These are phyloP conservation scores for Cydia fagiglandana DNA, from an alignment of 1,140 invertebrate genomes.

Conservation along the genomic window DNA sequence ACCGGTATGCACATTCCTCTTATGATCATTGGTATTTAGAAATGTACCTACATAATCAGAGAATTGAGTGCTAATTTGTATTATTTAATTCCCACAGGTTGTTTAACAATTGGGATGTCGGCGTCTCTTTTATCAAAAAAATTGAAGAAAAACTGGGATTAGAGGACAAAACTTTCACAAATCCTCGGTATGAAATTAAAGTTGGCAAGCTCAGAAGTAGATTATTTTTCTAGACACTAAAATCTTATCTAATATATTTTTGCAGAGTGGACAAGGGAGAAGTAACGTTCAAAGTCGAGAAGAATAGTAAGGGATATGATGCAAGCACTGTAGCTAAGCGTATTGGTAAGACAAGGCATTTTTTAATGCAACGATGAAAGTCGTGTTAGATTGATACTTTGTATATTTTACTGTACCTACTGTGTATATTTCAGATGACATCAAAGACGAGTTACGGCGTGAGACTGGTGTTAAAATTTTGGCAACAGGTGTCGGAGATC, in stretches of 20 bases:
- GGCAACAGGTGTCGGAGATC: slow-evolving; percentile 88
- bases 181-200: slow-evolving; percentile 60
- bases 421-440: slow-evolving; percentile 80
- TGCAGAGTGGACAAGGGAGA: slow-evolving; percentile 86
- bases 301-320: slow-evolving; percentile 84
- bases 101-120: slow-evolving; percentile 79
- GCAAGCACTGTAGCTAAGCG: slow-evolving; percentile 85
- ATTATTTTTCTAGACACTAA: too few relatives aligned
- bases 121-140: slow-evolving; percentile 79
- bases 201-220: not conserved
- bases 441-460: slow-evolving; percentile 81
- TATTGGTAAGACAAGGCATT: slow-evolving; percentile 81
- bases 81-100: slow-evolving; percentile 50
- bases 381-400: not conserved
- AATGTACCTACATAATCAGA: not conserved
- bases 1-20: slow-evolving; percentile 73
- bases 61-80: slow-evolving; percentile 25
- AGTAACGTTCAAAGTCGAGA: slow-evolving; percentile 90
- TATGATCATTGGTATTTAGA: slow-evolving; percentile 30
- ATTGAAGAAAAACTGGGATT: slow-evolving; percentile 82
- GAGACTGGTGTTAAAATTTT: slow-evolving; percentile 83
- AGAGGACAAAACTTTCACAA: slow-evolving; percentile 75
- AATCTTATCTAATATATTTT: slow-evolving; percentile 35
- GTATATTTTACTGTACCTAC: not conserved
- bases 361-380: not conserved